phyloP scores from a whole-genome alignment of 2,888 invertebrate species.

The Patella ulyssiponensis region DNA sequence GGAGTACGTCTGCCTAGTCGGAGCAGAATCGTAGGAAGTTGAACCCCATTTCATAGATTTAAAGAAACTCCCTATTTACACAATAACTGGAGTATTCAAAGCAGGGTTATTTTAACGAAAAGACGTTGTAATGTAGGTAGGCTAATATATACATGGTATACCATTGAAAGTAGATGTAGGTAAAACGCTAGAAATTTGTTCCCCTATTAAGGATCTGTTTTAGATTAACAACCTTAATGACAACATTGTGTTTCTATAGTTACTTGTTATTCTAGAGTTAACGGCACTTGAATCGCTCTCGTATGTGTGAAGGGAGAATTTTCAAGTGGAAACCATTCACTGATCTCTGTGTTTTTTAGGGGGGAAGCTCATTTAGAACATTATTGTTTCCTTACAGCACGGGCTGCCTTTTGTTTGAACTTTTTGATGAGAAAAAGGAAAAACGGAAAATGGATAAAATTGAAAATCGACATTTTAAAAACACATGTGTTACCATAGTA shows the following conservation, averaged over 20 bases:
- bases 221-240: background rate
- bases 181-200: slow-evolving; percentile 1
- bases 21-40: too few relatives aligned
- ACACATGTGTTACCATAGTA: background rate
- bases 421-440: slow-evolving; percentile 2
- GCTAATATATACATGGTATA: too few relatives aligned
- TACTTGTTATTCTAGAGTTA: slow-evolving; percentile 10
- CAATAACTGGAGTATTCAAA: too few relatives aligned
- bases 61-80: too few relatives aligned
- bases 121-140: too few relatives aligned
- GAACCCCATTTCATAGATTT: too few relatives aligned
- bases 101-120: too few relatives aligned
- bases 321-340: slow-evolving; percentile 6
- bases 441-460: slow-evolving; percentile 6
- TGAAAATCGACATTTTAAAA: slow-evolving; percentile 7
- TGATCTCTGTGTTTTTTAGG: background rate
- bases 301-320: background rate
- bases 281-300: slow-evolving; percentile 4
- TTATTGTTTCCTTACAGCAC: background rate
- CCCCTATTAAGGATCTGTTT: slow-evolving; percentile 3
- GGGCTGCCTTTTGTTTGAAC: background rate
- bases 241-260: slow-evolving; percentile 1
- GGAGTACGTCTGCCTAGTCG: too few relatives aligned
- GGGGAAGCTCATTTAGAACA: background rate
- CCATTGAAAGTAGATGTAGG: background rate